Percentiles rank a stretch among this genome's conserved stretches.
These are phyloP conservation scores for Apamea crenata DNA, from an alignment of 2,888 invertebrate genomes.

Conservation along the genomic window DNA sequence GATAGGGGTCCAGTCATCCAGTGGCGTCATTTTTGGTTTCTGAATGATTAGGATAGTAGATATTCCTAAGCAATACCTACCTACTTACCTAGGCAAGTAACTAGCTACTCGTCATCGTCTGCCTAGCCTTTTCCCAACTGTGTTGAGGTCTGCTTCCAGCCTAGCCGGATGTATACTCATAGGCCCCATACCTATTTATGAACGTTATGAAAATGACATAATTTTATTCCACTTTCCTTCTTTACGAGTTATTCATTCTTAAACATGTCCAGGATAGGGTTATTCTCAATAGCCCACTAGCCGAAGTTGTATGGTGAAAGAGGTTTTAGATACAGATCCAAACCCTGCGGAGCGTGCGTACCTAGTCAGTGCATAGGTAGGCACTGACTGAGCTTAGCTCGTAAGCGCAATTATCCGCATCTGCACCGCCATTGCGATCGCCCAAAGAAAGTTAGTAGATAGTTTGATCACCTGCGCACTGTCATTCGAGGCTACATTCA, in stretches of 20 bases:
- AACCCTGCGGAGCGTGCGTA: neutral
- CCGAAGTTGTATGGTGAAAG: neutral
- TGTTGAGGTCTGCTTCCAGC: neutral
- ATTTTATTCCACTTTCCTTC: neutral
- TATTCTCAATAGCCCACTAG: constrained; percentile 22
- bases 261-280: neutral
- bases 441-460: neutral
- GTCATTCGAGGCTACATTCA: neutral
- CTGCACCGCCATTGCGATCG: neutral
- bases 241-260: constrained; percentile 26
- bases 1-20: neutral
- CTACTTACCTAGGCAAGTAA: neutral
- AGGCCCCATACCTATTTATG: neutral
- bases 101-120: neutral
- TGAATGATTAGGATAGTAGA: neutral
- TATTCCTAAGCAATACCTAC: neutral
- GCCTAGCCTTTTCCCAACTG: too few species aligned
- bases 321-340: neutral
- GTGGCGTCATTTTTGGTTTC: neutral
- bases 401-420: neutral
- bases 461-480: neutral
- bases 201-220: neutral
- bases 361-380: neutral
- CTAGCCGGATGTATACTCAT: neutral
- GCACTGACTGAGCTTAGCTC: neutral